Evolutionary conservation across 1,140 invertebrate genomes (phyloP), one percentile per base, ranked within the genome.

Genomic region (Drosophila sproati): DNA sequence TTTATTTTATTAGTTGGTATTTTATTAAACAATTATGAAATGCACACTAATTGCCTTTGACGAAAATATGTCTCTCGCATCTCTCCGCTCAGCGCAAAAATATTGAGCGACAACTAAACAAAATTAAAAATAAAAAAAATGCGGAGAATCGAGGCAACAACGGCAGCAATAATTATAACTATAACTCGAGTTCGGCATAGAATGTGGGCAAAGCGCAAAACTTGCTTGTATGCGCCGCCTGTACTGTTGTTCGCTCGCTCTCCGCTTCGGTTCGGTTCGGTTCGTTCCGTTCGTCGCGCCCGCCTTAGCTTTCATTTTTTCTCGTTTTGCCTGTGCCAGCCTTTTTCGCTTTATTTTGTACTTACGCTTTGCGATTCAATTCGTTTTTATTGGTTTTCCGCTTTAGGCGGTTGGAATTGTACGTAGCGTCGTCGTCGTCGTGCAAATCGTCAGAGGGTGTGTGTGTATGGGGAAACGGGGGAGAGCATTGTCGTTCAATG

Each of bases 11-110:
- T 45, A 29, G 60, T 73, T 73, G 56, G 34, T 80, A 73, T 88
- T 91, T 91, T 91, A 59, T 91, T 91, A 78, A 90, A 90, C 85
- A 91, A 91, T 91, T 91, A 91, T 91, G 89, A 91, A 91, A 91
- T 91, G 89, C 85, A 91, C 79, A 90, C 89, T 91, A 91, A 91
- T 91, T 91, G 89, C 71, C 81, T 80, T 75, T 91, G 91, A 91
- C 85, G 89, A 87, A 91, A 91, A 91, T 91, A 69, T 86, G 63
- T 71, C 56, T 80, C 62, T 77, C 68, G 54, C 69, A 34, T 54
- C 64, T 56, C 28, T 55, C 55, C 63, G 67, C 48, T 57, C 56
- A 52, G 62, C 60, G 51, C 59, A 47, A 79, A 77, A 67, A 70
- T 39, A 39, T 82, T 74, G 80, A 85, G 77, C 77, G 77, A 82